These are phyloP conservation scores for Podocnemis expansa DNA, from an alignment of 2,113 vertebrate genomes.

Conservation along the genomic window DNA sequence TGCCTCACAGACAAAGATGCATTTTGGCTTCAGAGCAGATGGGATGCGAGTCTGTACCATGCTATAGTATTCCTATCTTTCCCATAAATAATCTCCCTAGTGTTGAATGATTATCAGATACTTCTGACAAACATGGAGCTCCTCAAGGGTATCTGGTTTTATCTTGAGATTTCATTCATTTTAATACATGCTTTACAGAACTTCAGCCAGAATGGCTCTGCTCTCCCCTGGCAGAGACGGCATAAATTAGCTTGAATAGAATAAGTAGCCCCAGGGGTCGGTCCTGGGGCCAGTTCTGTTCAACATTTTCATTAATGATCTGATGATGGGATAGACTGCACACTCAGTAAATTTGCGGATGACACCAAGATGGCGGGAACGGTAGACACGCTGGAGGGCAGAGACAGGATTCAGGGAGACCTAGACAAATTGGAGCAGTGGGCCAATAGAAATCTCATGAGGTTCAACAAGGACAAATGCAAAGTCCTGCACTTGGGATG, in stretches of 20 bases:
- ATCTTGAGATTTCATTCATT: neutral
- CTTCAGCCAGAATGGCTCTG: neutral
- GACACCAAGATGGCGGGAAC: too few species aligned
- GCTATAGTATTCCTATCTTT: accelerated
- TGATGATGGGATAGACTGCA: too few species aligned
- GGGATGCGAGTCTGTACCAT: neutral
- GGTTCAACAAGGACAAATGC: too few species aligned
- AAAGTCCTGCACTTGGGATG: too few species aligned
- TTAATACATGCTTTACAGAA: neutral
- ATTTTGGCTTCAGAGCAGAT: neutral
- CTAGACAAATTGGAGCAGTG: too few species aligned
- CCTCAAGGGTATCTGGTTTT: neutral
- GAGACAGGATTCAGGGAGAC: too few species aligned
- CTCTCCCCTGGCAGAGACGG: neutral
- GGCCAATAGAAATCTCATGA: too few species aligned
- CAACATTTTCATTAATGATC: too few species aligned
- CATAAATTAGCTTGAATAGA: neutral
- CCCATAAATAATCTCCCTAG: neutral
- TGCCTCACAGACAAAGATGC: neutral
- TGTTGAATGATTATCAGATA: neutral
- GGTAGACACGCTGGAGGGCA: too few species aligned
- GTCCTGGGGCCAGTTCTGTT: too few species aligned
- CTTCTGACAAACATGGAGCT: neutral
- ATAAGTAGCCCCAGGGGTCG: too few species aligned
- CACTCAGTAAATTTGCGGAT: too few species aligned